Evolutionary conservation across 2,113 vertebrate species (phyloP), one percentile per base, ranked within the genome.

Genomic region (Scomber scombrus): DNA sequence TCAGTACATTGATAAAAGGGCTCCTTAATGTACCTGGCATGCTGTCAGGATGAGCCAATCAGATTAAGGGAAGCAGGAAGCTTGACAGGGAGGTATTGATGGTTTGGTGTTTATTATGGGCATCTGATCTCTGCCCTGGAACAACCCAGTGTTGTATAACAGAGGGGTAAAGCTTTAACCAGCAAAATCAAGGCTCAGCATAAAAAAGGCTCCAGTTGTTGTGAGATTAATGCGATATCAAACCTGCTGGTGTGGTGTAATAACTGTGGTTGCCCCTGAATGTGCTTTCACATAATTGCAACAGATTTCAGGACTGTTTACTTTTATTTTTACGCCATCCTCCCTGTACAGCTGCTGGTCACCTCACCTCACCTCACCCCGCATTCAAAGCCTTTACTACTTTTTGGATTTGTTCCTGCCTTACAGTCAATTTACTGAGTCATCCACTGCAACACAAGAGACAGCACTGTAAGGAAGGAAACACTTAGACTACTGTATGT

Each of bases 31-130:
- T 70, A 34, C 18, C 64, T 71, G 68, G 63, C 54, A 79, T 13
- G 49, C 9, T 85, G 11, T 57, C 60, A 87, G 65, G 6, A 80
- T 9, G 31, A 75, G 73, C 81, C 62, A 78, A 87, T 87, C 71
- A 86, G 78, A 90, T 91, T 87, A 87, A n/a, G 52, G 18, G 31
- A 69, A 70, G 77, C 54, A 83, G 66, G 71, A 81, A 69, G 76
- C 71, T 47, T 60, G 46, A 34, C 3, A 15, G 54, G 57, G 23
- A 29, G 14, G 40, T 21, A 70, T 34, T 74, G 23, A 63, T 75
- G 46, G 75, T 85, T 74, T 68, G 61, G 18, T 46, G 82, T 78
- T 77, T 71, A 83, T 82, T 69, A 75, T 55, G 58, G 55, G 68
- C n/a, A 49, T 23, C 77, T 75, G 75, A 85, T 72, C 71, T 80